Evolutionary conservation across 2,888 invertebrate genomes (phyloP).

Genomic region (Leptodirus hochenwartii): DNA sequence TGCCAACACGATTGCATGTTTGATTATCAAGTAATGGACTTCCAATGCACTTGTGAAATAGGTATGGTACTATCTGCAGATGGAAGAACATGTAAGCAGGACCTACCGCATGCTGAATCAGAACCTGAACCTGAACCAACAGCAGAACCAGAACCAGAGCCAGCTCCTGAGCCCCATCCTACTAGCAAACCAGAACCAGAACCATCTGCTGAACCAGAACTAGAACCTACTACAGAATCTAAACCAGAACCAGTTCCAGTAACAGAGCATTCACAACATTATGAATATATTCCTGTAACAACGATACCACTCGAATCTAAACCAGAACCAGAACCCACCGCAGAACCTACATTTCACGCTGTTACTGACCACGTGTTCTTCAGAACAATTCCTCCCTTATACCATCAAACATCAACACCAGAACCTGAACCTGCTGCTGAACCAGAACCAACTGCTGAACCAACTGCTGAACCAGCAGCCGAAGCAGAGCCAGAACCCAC

Average conservation of each 20-base stretch:
- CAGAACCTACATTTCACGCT: too few species aligned
- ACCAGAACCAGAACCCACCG: conserved; percentile 16
- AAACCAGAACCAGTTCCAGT: conserved; percentile 17
- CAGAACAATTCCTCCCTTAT: too few species aligned
- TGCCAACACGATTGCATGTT: conserved; percentile 52
- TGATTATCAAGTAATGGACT: conserved; percentile 39
- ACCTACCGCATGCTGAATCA: conserved; percentile 13
- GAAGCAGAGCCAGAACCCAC: conserved; percentile 15
- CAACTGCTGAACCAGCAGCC: conserved; percentile 12
- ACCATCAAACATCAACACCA: conserved; percentile 14
- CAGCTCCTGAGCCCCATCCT: conserved; percentile 15
- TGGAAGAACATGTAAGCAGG: conserved; percentile 31
- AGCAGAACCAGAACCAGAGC: conserved; percentile 15
- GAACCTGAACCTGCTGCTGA: conserved; percentile 14
- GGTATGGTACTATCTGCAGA: conserved; percentile 32
- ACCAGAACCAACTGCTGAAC: conserved; percentile 15
- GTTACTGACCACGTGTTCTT: too few species aligned
- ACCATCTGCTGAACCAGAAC: conserved; percentile 22
- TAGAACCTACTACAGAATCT: conserved; percentile 25
- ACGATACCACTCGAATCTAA: conserved; percentile 16
- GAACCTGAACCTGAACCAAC: conserved; percentile 15
- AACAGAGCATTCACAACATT: conserved; percentile 20
- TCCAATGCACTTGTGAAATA: conserved; percentile 44
- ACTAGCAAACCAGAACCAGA: conserved; percentile 21
- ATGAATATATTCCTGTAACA: conserved; percentile 19